Conservation (phyloP, 1,140 invertebrate species). For the Diachasma alloeum region DNA sequence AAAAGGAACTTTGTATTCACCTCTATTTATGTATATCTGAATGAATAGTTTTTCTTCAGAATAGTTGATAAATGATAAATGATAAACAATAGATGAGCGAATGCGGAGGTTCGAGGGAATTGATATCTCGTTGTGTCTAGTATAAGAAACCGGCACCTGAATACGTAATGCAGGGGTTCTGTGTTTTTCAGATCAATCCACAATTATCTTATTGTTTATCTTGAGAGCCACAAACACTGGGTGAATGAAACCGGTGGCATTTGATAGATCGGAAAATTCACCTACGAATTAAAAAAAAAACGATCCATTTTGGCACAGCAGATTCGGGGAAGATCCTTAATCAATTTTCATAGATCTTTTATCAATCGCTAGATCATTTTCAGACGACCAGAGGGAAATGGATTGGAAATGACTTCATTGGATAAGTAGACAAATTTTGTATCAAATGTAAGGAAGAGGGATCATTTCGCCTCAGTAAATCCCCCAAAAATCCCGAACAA, state of each 20-base stretch:
- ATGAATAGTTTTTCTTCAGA: neutral
- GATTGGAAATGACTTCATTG: too few relatives aligned
- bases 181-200: neutral
- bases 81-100: neutral
- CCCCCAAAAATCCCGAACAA: too few relatives aligned
- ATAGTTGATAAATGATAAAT: neutral
- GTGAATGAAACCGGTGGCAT: too few relatives aligned
- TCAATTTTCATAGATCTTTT: neutral
- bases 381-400: neutral
- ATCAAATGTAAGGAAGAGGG: too few relatives aligned
- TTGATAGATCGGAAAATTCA: neutral
- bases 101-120: neutral
- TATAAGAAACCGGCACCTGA: neutral
- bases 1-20: conserved; percentile 34
- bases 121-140: neutral
- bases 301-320: neutral
- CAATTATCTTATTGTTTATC: neutral
- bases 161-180: neutral
- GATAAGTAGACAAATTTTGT: too few relatives aligned
- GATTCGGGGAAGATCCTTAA: neutral
- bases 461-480: too few relatives aligned
- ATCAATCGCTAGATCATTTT: neutral
- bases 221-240: neutral
- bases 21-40: conserved; percentile 1
- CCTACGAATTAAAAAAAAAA: neutral